These are phyloP conservation scores for Melopsittacus undulatus DNA, from an alignment of 2,797 vertebrate genomes.

Conservation along the genomic window DNA sequence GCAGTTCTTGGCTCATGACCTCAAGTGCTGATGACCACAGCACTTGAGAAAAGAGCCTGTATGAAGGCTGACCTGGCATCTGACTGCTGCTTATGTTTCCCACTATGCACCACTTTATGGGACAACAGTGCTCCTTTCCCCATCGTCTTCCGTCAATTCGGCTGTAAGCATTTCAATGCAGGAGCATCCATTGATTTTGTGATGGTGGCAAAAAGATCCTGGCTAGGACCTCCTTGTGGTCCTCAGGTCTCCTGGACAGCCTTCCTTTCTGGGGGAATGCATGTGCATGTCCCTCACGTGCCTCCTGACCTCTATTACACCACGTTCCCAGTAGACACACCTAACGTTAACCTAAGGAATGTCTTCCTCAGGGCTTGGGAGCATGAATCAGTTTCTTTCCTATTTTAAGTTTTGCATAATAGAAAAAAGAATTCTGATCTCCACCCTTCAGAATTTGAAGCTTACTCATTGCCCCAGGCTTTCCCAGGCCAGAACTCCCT, in stretches of 20 bases:
- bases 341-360: constrained; percentile 7
- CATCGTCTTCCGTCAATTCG: neutral
- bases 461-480: constrained; percentile 23
- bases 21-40: neutral
- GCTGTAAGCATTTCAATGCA: neutral
- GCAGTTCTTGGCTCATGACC: neutral
- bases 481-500: neutral
- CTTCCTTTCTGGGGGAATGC: neutral
- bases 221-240: neutral
- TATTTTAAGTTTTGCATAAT: constrained; percentile 12
- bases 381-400: constrained; percentile 25
- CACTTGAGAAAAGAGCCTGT: neutral
- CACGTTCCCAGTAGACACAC: neutral
- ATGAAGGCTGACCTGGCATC: neutral
- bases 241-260: neutral
- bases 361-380: neutral
- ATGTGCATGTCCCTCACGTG: neutral
- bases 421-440: neutral
- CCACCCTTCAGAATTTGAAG: constrained; percentile 15
- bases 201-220: neutral
- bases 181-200: neutral
- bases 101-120: neutral
- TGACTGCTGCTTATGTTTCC: neutral
- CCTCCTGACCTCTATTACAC: neutral
- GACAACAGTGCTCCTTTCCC: neutral